Base-by-base conservation (phyloP, 1,140 invertebrate species). In the Daktulosphaira vitifoliae region DNA sequence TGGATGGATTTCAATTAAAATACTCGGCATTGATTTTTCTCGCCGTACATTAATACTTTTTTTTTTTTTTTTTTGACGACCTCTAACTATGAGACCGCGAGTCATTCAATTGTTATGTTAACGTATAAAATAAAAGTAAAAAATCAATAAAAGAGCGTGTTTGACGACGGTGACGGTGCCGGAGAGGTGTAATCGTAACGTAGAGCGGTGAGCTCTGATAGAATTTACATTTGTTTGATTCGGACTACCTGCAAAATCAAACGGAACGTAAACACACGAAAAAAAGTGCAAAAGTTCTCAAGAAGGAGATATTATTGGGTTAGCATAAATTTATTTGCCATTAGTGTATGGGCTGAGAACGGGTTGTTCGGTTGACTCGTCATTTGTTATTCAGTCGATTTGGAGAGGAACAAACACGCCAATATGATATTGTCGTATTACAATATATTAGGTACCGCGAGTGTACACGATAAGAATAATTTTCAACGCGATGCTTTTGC, bases 181-280 rank as follows among this genome's bases (percentile, higher is more conserved):
- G 53, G 22, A 29, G 42, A 16, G 2, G 44, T 18, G 18, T 8
- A 26, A 15, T 26, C 23, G 48, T 11, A 33, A 33, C 29, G 5
- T 33, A 33, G 11, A 5, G 18, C 2, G 13, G 25, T n/a, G 25
- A 18, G 39, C 39, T n/a, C 16, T 20, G 25, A 23, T 11, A 33
- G 25, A 62, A 62, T 62, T 62, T 62, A 62, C 56, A 62, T 62
- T 62, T 46, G 56, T 62, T 62, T 62, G 56, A 62, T 15, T 16
- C 29, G 23, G 56, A 18, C 56, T 62, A 62, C 39, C 39, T 62
- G 56, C 39, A 62, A 62, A 59, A 59, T 59, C 54, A 44, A 59
- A 62, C 46, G 46, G 46, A 48, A 29, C 52, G 15, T 54, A 56
- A 56, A 56, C 53, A 56, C 38, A 44, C n/a, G n/a, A 56, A 44